Conservation (phyloP, 1,140 invertebrate genomes). For the Anoplophora glabripennis region DNA sequence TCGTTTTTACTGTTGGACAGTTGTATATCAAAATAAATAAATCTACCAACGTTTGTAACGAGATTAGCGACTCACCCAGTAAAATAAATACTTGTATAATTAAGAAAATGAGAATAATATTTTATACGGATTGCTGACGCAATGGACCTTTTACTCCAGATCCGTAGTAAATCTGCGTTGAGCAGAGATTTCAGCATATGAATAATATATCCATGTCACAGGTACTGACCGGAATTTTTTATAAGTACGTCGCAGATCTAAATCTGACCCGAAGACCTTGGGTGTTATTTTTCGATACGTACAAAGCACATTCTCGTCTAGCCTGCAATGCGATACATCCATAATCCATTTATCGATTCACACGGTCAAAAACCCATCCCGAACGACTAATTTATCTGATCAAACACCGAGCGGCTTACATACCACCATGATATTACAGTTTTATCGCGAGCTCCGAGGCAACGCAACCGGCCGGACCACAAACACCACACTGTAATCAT, state of each 20-base stretch:
- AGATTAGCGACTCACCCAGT: too few relatives aligned
- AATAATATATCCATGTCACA: too few relatives aligned
- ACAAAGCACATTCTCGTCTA: constrained; percentile 24
- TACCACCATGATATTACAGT: constrained; percentile 39
- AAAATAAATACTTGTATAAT: too few relatives aligned
- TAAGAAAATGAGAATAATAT: too few relatives aligned
- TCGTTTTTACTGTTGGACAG: too few relatives aligned
- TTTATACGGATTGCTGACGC: too few relatives aligned
- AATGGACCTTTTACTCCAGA: too few relatives aligned
- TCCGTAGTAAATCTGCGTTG: too few relatives aligned
- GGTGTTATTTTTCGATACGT: constrained; percentile 8
- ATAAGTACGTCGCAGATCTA: constrained; percentile 11
- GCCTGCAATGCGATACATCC: constrained; percentile 30
- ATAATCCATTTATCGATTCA: constrained; percentile 44
- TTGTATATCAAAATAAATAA: too few relatives aligned
- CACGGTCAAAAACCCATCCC: constrained; percentile 41
- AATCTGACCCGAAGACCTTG: constrained; percentile 12
- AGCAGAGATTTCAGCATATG: too few relatives aligned
- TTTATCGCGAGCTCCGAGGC: constrained; percentile 22
- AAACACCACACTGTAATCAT: constrained; percentile 34
- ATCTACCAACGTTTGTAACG: too few relatives aligned
- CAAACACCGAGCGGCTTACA: constrained; percentile 32
- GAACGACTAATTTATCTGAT: constrained; percentile 41
- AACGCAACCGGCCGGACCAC: constrained; percentile 10
- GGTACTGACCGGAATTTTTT: constrained; percentile 6